Conservation (phyloP, 2,888 invertebrate genomes). For the Masnerella sp. region DNA sequence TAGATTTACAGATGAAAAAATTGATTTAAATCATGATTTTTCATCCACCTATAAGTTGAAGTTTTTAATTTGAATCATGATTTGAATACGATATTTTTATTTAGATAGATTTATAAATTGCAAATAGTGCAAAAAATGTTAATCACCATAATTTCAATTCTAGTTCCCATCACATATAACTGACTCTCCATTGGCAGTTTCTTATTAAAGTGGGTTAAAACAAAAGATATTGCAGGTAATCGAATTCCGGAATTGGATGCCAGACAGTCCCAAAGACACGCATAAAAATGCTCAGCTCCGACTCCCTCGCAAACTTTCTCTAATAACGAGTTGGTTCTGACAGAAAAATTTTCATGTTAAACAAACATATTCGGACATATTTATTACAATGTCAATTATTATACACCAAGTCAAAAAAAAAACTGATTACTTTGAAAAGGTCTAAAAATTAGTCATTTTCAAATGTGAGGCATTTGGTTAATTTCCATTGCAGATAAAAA, state of each 20-base stretch:
- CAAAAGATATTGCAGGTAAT: conserved; percentile 88
- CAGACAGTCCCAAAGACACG: conserved; percentile 92
- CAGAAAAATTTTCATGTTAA: not conserved
- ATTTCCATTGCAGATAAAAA: no score
- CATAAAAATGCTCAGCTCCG: conserved; percentile 88
- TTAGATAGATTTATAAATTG: no score
- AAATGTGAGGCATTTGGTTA: no score
- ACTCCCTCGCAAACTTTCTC: conserved; percentile 87
- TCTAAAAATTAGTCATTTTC: no score
- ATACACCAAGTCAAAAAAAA: no score
- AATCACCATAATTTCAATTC: conserved; percentile 88
- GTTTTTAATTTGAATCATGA: no score
- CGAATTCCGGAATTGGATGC: conserved; percentile 88
- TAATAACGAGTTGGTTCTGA: conserved; percentile 82
- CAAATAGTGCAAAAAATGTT: not conserved
- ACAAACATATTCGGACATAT: not conserved
- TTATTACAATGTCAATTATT: not conserved
- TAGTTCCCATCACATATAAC: conserved; percentile 88
- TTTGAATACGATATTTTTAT: no score
- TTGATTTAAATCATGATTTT: no score
- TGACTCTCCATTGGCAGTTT: conserved; percentile 89
- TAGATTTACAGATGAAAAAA: no score
- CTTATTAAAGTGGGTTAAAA: conserved; percentile 88
- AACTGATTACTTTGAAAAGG: no score
- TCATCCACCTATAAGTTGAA: no score